Base-by-base conservation (phyloP, 2,888 invertebrate species). In the Branchipolynoe longqiensis region DNA sequence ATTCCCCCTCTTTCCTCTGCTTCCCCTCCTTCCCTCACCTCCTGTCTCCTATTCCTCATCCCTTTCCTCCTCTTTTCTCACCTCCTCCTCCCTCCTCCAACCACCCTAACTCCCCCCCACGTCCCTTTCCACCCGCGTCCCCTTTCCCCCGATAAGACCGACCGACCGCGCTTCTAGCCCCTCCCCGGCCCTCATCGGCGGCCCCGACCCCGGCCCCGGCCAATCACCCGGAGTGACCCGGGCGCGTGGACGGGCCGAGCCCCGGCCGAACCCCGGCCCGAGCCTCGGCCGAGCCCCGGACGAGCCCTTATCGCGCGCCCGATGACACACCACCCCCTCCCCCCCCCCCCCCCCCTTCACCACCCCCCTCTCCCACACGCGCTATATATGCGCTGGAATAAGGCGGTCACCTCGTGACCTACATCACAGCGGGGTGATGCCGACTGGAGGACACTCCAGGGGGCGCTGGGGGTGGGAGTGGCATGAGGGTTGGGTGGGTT, bases 291-390 rank as follows among this genome's bases (percentile, higher is more conserved):
- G n/a, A n/a, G 22, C 56, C 62, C 22, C 4, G 2, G 62, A 14
- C 28, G 62, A n/a, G 22, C 69, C 38, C 69, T 38, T 69, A 69
- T 69, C 69, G 12, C 18, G 22, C 22, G 33, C 22, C 2, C 12
- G 69, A 69, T 69, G 69, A 69, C 69, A 69, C 14, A 25, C 69
- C 22, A 38, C 69, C 69, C 69, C 69, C 36, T 36, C 12, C 69
- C 38, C 62, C 69, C 62, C 31, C 6, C n/a, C 31, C 25, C 18
- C 25, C 25, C 25, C 62, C 12, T 31, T 18, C 14, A 14, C 31
- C 12, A 62, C 25, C 25, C 25, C 62, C 62, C 12, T 28, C 62
- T 14, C 25, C 62, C 25, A 28, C 62, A 14, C 25, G 62, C 18
- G 48, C 48, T 69, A 69, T 33, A 33, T 69, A 48, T 69, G 69